Evolutionary conservation across 1,140 invertebrate species (phyloP).

Genomic region (Odontomachus brunneus): DNA sequence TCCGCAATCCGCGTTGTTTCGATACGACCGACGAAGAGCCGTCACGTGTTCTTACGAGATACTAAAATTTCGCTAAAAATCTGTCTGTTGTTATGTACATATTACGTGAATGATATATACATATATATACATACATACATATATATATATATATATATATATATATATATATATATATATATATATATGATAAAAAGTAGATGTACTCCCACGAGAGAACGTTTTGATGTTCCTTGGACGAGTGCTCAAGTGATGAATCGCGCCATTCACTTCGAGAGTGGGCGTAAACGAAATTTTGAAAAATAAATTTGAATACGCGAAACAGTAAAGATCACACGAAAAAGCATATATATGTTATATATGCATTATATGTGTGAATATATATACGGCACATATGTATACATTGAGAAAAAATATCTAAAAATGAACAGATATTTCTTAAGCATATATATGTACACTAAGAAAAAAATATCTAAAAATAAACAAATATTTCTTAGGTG

Average conservation of each 20-base stretch:
- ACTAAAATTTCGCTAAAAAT: conserved; percentile 48
- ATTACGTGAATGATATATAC: conserved; percentile 41
- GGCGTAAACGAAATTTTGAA: not conserved
- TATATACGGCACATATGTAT: too few relatives aligned
- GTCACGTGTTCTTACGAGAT: conserved; percentile 26
- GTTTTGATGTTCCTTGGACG: not conserved
- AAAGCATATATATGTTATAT: not conserved
- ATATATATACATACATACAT: too few relatives aligned
- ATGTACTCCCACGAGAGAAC: not conserved
- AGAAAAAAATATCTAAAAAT: too few relatives aligned
- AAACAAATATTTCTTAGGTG: too few relatives aligned
- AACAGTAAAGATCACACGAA: not conserved
- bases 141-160: too few relatives aligned
- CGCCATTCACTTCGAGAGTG: conserved; percentile 37
- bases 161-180: too few relatives aligned
- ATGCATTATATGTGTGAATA: too few relatives aligned
- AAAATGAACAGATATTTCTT: too few relatives aligned
- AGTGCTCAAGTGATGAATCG: conserved; percentile 9
- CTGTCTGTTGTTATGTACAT: conserved; percentile 61
- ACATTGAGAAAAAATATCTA: too few relatives aligned
- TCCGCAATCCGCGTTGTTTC: conserved; percentile 5
- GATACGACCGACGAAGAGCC: conserved; percentile 1
- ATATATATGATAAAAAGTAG: conserved; percentile 23
- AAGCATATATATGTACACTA: too few relatives aligned
- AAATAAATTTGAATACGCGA: not conserved